Conservation (phyloP, 2,113 vertebrate species). For the Gavialis gangeticus region DNA sequence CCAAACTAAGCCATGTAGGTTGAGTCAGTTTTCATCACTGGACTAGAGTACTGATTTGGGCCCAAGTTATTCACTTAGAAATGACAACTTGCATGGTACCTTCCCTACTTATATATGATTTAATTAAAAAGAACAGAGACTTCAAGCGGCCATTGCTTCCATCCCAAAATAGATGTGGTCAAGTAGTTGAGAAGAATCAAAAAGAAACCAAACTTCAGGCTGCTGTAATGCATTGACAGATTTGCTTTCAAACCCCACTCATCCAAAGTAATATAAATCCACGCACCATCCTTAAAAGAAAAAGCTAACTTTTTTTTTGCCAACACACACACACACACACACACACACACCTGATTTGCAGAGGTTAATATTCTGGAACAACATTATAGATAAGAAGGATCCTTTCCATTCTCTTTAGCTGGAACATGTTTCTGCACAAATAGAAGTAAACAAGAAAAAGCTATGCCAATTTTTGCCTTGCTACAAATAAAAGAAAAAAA, state of each 20-base stretch:
- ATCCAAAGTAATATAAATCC: constrained; percentile 1
- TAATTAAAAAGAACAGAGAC: not conserved
- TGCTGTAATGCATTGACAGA: not conserved
- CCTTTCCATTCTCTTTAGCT: not conserved
- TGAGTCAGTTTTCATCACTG: not conserved
- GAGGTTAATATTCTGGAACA: not conserved
- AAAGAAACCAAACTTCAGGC: not conserved
- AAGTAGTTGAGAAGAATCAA: not conserved
- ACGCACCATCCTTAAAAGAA: not conserved
- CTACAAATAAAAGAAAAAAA: not conserved
- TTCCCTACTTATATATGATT: not conserved
- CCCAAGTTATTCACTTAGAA: not conserved
- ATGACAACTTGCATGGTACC: not conserved
- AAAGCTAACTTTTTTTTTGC: not conserved
- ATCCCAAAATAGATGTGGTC: not conserved
- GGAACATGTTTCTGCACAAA: not conserved
- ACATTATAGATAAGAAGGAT: not conserved
- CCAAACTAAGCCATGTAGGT: not conserved
- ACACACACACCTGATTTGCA: constrained; percentile 37
- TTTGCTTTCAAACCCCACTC: not conserved
- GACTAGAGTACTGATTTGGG: not conserved
- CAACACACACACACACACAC: constrained; percentile 29
- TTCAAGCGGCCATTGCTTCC: not conserved
- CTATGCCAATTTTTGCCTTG: not conserved
- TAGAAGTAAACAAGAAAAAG: not conserved